Evolutionary conservation across 2,113 vertebrate genomes (phyloP).

Genomic region (Mungos mungo): DNA sequence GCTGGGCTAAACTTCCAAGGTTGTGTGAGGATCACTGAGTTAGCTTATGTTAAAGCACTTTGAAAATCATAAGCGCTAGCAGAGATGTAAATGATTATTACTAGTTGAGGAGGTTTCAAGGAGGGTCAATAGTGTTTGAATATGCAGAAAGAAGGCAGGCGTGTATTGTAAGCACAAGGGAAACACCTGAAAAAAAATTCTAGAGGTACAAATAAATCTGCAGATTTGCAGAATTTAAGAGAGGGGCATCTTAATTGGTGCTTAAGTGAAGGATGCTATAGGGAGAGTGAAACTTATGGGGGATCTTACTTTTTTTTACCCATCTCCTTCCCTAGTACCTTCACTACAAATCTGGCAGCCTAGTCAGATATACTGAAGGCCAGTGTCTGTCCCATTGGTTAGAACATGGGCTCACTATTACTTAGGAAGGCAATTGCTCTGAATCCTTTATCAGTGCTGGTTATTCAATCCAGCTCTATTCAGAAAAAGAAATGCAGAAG

Average conservation of each 20-base stretch:
- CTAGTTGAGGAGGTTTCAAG: not conserved
- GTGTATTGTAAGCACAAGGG: not conserved
- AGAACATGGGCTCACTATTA: slow-evolving; percentile 24
- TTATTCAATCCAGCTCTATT: slow-evolving; percentile 47
- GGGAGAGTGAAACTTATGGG: not conserved
- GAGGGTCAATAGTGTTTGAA: not conserved
- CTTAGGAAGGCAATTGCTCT: slow-evolving; percentile 50
- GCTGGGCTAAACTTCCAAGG: not conserved
- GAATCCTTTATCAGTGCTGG: slow-evolving; percentile 31
- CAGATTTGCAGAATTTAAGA: not conserved
- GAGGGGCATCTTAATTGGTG: not conserved
- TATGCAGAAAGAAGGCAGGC: not conserved
- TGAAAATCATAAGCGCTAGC: not conserved
- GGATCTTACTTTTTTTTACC: not conserved
- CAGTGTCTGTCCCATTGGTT: slow-evolving; percentile 4
- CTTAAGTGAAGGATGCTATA: not conserved
- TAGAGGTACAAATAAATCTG: not conserved
- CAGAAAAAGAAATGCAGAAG: slow-evolving; percentile 46
- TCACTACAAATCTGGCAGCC: not conserved
- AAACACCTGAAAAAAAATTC: not conserved
- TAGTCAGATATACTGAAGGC: not conserved
- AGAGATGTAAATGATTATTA: not conserved
- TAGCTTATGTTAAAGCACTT: not conserved
- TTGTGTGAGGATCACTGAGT: not conserved
- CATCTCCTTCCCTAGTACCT: accelerated